These are phyloP conservation scores for Manacus vitellinus DNA, from an alignment of 2,113 vertebrate species.

Conservation along the genomic window DNA sequence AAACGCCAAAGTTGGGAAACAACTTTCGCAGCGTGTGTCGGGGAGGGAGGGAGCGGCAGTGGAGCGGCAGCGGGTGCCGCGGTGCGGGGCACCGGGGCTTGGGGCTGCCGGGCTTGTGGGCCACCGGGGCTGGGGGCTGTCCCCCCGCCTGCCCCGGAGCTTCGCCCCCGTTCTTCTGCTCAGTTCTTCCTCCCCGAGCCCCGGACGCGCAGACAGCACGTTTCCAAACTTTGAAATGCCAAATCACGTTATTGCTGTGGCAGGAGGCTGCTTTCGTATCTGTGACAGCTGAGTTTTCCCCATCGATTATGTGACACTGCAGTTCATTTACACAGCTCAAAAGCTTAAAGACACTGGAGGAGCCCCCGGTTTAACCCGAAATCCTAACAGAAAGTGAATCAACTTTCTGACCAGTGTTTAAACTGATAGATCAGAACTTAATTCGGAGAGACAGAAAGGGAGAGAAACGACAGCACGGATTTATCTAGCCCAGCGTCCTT, in stretches of 20 bases:
- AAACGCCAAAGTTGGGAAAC: conserved; percentile 30
- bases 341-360: conserved; percentile 57
- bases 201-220: conserved; percentile 37
- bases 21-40: conserved; percentile 23
- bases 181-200: background rate
- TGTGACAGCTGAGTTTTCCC: conserved; percentile 84
- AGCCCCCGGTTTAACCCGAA: conserved; percentile 45
- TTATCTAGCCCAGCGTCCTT: conserved; percentile 49
- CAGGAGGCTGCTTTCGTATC: conserved; percentile 78
- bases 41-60: background rate
- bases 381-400: conserved; percentile 53
- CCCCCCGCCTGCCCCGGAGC: background rate
- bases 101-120: background rate
- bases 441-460: conserved; percentile 55
- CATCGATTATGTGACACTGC: conserved; percentile 90
- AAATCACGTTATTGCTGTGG: conserved; percentile 74
- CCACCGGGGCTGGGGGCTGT: background rate
- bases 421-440: conserved; percentile 63
- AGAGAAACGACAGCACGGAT: conserved; percentile 50
- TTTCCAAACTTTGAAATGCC: conserved; percentile 75
- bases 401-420: conserved; percentile 54
- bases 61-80: background rate
- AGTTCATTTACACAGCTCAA: conserved; percentile 78
- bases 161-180: background rate
- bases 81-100: background rate